phyloP scores from a whole-genome alignment of 1,140 invertebrate genomes.

The Hydropsyche tenuis region DNA sequence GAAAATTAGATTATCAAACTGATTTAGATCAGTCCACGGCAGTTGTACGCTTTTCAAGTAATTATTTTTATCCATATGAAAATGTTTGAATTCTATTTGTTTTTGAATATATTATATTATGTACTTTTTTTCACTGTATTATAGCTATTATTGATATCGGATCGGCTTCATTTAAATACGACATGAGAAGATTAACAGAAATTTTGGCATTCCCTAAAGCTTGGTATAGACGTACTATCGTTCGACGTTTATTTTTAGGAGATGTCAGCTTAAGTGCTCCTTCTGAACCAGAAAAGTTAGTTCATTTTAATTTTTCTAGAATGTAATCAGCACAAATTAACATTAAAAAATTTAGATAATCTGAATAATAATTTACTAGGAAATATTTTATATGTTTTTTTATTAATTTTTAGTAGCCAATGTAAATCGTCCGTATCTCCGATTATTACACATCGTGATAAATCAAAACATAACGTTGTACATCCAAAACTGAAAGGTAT shows the following conservation, averaged over 20 bases:
- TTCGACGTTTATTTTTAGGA: slow-evolving; percentile 90
- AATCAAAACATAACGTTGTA: slow-evolving; percentile 56
- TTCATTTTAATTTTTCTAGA: background rate
- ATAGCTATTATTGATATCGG: slow-evolving; percentile 93
- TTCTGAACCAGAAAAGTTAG: slow-evolving; percentile 75
- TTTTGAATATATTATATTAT: background rate
- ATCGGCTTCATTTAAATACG: slow-evolving; percentile 98
- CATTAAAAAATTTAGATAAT: no score
- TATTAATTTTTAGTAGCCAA: slow-evolving; percentile 52
- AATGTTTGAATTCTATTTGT: background rate
- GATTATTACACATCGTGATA: slow-evolving; percentile 59
- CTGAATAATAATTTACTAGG: no score
- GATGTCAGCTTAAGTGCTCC: slow-evolving; percentile 75
- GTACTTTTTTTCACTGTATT: no score
- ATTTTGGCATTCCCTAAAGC: slow-evolving; percentile 98
- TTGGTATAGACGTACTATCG: slow-evolving; percentile 94
- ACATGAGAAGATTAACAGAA: slow-evolving; percentile 96
- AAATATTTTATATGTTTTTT: background rate
- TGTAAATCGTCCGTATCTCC: slow-evolving; percentile 57
- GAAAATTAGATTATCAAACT: slow-evolving; percentile 80
- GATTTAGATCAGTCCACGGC: slow-evolving; percentile 73
- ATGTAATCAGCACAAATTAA: no score
- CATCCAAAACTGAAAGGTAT: slow-evolving; percentile 58
- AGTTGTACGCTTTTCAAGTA: slow-evolving; percentile 90
- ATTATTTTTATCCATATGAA: slow-evolving; percentile 52